Percentiles rank a stretch among this genome's conserved stretches.
These are phyloP conservation scores for Brachyhypopomus occidentalis DNA, from an alignment of 2,113 vertebrate genomes.

Conservation along the genomic window DNA sequence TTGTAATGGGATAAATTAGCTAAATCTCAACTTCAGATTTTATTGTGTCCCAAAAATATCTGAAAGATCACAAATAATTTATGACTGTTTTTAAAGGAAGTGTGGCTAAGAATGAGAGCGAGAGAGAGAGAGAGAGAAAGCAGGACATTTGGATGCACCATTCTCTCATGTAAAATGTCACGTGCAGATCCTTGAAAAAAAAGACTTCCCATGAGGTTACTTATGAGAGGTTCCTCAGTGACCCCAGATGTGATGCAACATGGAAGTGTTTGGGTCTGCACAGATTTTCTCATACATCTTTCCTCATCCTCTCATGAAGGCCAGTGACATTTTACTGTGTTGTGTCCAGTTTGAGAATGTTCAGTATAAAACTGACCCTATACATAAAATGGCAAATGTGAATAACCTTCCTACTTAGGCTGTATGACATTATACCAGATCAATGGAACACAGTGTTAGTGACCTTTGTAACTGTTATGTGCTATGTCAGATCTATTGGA, in stretches of 20 bases:
- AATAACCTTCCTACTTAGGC: constrained; percentile 40
- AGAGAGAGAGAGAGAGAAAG: neutral
- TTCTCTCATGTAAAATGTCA: constrained; percentile 50
- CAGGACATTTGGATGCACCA: neutral
- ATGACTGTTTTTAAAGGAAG: constrained; percentile 4
- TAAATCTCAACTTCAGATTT: neutral
- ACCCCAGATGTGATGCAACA: constrained; percentile 28
- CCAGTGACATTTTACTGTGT: constrained; percentile 23
- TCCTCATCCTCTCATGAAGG: neutral
- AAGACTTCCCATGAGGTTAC: constrained; percentile 35
- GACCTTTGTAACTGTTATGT: constrained; percentile 44
- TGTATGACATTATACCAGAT: constrained; percentile 52
- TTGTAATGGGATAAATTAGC: neutral
- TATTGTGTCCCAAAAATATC: constrained; percentile 14
- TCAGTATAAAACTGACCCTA: constrained; percentile 27
- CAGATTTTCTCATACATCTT: constrained; percentile 23
- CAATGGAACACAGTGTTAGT: constrained; percentile 50
- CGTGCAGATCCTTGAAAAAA: neutral
- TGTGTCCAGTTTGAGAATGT: constrained; percentile 34
- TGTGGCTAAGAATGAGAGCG: constrained; percentile 25
- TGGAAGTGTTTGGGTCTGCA: constrained; percentile 19
- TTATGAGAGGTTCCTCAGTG: constrained; percentile 28
- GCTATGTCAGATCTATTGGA: constrained; percentile 41
- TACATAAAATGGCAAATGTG: constrained; percentile 19
- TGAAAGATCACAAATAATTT: neutral